Evolutionary conservation across 2,113 vertebrate species (phyloP), one percentile per base, ranked within the genome.

Genomic region (Himantopus leucocephalus): DNA sequence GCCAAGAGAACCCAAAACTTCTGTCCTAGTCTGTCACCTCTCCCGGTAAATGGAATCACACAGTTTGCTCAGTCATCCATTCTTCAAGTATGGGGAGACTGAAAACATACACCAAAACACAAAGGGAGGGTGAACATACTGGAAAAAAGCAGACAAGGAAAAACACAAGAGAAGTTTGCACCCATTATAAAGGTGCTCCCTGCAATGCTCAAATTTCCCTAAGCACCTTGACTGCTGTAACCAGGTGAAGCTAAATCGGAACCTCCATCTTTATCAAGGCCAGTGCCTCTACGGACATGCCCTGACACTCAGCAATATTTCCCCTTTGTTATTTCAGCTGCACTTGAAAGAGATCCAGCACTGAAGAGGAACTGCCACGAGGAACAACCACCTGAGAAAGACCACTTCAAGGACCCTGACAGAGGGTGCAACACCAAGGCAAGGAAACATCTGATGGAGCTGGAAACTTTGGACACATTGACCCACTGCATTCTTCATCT

Each of bases 61-160:
- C 19, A 21, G 4, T 23, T 59, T 60, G 23, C 48, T 64, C 9
- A 2, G 27, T 81, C 34, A 32, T 37, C 9, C 7, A 0, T 39
- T 74, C 23, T 71, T 83, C 35, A 26, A 10, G 22, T 27, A n/a
- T 1, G 2, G 2, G 21, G 47, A 64, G 15, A 43, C 39, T 24
- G 16, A 63, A 94, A 92, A 88, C 0, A 0, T 14, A 27, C 14
- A 62, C 8, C 3, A 1, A 73, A 66, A 91, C 1, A 4, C 18
- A 84, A 63, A 78, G 10, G 74, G 45, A 85, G 14, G 8, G 8
- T 48, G 43, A 81, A 64, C 2, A 9, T 5, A 13, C 0, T 18
- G 30, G 8, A 4, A 50, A 48, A 78, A 86, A 5, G 7, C 19
- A 72, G 37, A 53, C 12, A 41, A 29, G 32, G 32, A 71, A 62